Conservation (phyloP, 1,140 invertebrate species). For the Drosophila lacertosa region DNA sequence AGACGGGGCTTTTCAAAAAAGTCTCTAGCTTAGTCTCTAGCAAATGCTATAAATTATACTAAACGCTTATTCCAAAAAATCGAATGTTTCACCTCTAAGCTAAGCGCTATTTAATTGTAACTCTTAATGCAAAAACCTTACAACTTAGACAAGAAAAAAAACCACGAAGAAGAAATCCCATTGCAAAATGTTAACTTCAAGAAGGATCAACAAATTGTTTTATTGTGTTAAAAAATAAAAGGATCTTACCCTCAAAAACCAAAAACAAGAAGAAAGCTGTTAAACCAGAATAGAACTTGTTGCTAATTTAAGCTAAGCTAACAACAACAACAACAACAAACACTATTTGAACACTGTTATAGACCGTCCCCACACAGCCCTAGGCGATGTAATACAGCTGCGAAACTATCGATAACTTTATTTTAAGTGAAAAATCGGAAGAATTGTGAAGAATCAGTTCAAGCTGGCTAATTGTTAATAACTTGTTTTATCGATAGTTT, state of each 20-base stretch:
- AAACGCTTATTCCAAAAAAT: constrained; percentile 20
- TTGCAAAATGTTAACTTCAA: constrained; percentile 5
- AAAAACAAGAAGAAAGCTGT: not conserved
- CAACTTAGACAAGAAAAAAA: not conserved
- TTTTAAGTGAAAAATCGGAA: not conserved
- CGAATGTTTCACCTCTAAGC: constrained; percentile 45
- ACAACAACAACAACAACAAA: constrained; percentile 3
- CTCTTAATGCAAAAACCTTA: constrained; percentile 18
- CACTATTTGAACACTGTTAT: constrained; percentile 30
- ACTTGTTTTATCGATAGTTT: not conserved
- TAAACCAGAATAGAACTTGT: constrained; percentile 8
- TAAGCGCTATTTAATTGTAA: constrained; percentile 50
- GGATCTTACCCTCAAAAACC: constrained; percentile 32
- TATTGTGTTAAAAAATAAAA: constrained; percentile 36
- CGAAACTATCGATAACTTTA: constrained; percentile 5
- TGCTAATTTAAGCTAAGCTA: constrained; percentile 17
- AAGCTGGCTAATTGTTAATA: not conserved
- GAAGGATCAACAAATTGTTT: constrained; percentile 12
- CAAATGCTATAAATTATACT: constrained; percentile 33
- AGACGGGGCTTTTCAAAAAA: constrained; percentile 22
- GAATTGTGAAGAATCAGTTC: not conserved
- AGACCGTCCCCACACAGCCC: constrained; percentile 21
- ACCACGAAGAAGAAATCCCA: not conserved
- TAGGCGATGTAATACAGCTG: not conserved
- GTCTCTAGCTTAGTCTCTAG: constrained; percentile 60